Evolutionary conservation across 2,888 invertebrate species (phyloP).

Genomic region (Lingula anatina): DNA sequence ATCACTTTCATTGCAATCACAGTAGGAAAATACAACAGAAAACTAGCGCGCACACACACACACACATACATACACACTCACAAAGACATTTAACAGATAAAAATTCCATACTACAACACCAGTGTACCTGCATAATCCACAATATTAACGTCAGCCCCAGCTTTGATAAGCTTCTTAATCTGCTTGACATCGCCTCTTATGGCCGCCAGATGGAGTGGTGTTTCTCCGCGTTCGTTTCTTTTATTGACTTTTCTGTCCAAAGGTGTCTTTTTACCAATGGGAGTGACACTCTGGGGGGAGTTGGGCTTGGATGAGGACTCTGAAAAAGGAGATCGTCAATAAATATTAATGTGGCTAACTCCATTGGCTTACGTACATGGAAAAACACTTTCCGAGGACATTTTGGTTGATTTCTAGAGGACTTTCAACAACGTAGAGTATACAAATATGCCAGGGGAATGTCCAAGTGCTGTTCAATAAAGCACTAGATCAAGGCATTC

Average conservation of each 20-base stretch:
- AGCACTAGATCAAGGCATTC: background rate
- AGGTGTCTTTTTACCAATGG: slow-evolving; percentile 33
- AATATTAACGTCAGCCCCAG: slow-evolving; percentile 72
- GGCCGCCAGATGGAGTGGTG: slow-evolving; percentile 72
- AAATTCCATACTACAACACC: background rate
- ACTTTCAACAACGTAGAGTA: too few species aligned
- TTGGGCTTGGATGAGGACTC: slow-evolving; percentile 28
- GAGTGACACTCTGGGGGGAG: slow-evolving; percentile 23
- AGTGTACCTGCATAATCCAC: slow-evolving; percentile 75
- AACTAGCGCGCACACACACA: too few species aligned
- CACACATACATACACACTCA: background rate
- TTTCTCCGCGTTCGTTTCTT: slow-evolving; percentile 77
- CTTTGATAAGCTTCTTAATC: slow-evolving; percentile 67
- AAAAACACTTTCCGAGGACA: too few species aligned
- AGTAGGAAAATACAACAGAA: too few species aligned
- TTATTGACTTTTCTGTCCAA: slow-evolving; percentile 54
- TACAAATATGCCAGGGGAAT: too few species aligned
- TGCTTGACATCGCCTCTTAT: slow-evolving; percentile 74
- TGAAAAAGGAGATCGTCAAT: slow-evolving; percentile 12
- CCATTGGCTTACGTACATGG: too few species aligned
- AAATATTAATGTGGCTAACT: too few species aligned
- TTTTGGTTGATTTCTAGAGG: too few species aligned
- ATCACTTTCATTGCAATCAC: too few species aligned
- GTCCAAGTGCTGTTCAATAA: too few species aligned
- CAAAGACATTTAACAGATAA: background rate